Evolutionary conservation across 2,888 invertebrate species (phyloP).

Genomic region (Imbricaverruca yamaguchii): DNA sequence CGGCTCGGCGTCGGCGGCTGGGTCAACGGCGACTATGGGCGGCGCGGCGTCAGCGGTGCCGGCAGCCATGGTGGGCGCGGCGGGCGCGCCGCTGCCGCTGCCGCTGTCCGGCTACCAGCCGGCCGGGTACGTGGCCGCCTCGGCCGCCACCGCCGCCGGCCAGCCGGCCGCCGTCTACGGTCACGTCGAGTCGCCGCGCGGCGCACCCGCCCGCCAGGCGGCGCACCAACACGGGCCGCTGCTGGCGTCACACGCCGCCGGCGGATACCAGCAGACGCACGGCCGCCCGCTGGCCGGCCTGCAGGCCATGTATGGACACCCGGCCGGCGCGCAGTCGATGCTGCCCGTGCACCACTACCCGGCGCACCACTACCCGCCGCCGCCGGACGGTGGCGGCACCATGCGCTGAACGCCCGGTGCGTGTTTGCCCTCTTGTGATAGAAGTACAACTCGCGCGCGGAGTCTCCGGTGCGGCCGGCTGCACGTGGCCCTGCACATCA

Average conservation of each 20-base stretch:
- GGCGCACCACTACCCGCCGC: not conserved
- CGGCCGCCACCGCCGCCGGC: not conserved
- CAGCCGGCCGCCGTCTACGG: not conserved
- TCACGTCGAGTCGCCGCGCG: not conserved
- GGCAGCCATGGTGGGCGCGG: not conserved
- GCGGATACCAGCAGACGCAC: not conserved
- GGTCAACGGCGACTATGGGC: not conserved
- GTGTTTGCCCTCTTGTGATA: not conserved
- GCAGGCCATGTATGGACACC: not conserved
- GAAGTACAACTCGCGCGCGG: conserved; percentile 2
- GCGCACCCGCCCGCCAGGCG: not conserved
- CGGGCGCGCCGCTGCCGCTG: not conserved
- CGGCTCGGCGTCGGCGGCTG: not conserved
- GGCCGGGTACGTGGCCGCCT: not conserved
- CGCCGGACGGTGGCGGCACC: conserved; percentile 1
- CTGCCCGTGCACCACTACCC: not conserved
- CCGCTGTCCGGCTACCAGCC: not conserved
- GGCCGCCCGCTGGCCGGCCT: not conserved
- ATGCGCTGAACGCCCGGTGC: not conserved
- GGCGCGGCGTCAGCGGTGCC: not conserved
- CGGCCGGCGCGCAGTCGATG: not conserved
- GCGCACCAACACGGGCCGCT: not conserved
- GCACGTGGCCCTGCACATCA: too few relatives aligned
- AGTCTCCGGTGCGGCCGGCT: not conserved
- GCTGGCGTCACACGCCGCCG: not conserved